Conservation (phyloP, 2,113 vertebrate species). For the Sylvicapra grimmia region DNA sequence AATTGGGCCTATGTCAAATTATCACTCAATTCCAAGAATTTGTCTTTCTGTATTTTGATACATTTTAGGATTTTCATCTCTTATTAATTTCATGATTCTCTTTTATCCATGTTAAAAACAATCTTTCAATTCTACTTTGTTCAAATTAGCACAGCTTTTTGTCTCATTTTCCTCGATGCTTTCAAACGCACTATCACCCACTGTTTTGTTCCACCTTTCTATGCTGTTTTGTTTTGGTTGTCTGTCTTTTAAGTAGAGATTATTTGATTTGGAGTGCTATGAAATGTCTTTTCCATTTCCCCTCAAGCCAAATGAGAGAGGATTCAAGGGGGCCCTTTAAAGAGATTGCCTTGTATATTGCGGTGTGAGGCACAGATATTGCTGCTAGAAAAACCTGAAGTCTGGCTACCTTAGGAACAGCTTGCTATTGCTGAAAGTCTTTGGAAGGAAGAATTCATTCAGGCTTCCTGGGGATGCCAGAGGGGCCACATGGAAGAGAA, state of each 20-base stretch:
- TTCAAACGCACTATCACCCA: not conserved
- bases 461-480: not conserved
- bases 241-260: not conserved
- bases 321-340: not conserved
- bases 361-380: not conserved
- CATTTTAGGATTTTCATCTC: not conserved
- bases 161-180: not conserved
- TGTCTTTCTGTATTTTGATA: not conserved
- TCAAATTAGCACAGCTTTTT: not conserved
- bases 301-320: not conserved
- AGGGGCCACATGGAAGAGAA: not conserved
- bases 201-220: not conserved
- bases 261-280: not conserved
- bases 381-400: not conserved
- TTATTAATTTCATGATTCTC: not conserved
- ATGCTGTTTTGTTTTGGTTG: not conserved
- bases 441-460: not conserved
- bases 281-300: not conserved
- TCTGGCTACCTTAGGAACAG: not conserved
- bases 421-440: not conserved
- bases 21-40: not conserved
- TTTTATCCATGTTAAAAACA: not conserved
- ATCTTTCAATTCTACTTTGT: not conserved
- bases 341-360: not conserved
- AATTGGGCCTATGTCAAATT: not conserved